Evolutionary conservation across 2,888 invertebrate genomes (phyloP).

Genomic region (Nudaria mundana): DNA sequence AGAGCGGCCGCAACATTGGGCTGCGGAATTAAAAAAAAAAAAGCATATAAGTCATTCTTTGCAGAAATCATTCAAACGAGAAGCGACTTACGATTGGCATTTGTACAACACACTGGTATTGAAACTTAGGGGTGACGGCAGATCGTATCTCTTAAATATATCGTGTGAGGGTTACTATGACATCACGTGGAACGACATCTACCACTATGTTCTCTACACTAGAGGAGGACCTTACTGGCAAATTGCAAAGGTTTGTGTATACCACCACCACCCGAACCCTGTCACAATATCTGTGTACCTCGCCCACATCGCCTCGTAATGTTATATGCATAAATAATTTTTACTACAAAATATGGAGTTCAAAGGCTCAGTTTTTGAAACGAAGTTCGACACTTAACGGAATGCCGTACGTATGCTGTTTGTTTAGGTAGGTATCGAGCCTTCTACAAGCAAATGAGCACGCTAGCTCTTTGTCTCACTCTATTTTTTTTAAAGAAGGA

Average conservation of each 20-base stretch:
- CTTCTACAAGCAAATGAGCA: too few species aligned
- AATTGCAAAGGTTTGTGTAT: constrained; percentile 86
- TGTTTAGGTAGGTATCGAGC: too few species aligned
- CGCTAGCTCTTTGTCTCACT: too few species aligned
- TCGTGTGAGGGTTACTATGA: constrained; percentile 89
- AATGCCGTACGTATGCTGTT: too few species aligned
- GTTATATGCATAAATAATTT: not conserved
- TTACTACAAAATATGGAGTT: not conserved
- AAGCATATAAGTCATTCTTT: constrained; percentile 32
- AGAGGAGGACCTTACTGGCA: constrained; percentile 99
- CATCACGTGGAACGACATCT: constrained; percentile 93
- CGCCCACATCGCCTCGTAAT: too few species aligned
- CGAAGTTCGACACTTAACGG: too few species aligned
- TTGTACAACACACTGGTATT: constrained; percentile 88
- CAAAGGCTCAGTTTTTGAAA: too few species aligned
- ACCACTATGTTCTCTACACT: constrained; percentile 92
- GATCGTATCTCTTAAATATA: constrained; percentile 92
- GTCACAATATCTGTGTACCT: too few species aligned
- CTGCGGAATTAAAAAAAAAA: too few species aligned
- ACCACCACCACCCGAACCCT: too few species aligned
- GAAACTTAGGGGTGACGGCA: constrained; percentile 95
- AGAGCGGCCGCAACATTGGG: too few species aligned
- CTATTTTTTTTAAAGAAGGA: too few species aligned
- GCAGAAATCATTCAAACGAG: constrained; percentile 91
- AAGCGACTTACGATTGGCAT: constrained; percentile 86